Evolutionary conservation across 2,113 vertebrate genomes (phyloP), one percentile per base, ranked within the genome.

Genomic region (Lepus americanus): DNA sequence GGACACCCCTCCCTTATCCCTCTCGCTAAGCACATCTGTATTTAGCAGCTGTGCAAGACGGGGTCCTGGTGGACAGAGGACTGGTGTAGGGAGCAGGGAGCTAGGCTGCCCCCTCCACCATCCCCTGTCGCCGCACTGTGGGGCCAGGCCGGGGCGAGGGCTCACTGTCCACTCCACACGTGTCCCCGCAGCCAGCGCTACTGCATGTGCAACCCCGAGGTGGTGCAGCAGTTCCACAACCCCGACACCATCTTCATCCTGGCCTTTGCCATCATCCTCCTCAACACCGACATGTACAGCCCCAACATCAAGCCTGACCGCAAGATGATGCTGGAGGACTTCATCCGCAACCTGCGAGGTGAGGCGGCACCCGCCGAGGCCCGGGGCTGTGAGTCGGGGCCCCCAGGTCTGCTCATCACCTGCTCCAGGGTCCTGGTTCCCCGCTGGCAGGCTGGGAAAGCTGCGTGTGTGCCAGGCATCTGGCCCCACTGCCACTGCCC

Each of bases 231-330:
- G 97, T 99, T 99, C 97, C 99, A 99, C 98, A 99, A 99, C 98
- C 99, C 99, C 0, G 99, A 99, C 98, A 99, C 99, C 97, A 99
- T 99, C 98, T 99, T 99, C 98, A 99, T 99, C 98, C 97, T 99
- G 98, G 99, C 99, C 94, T 99, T 99, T 1, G 99, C 99, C 69
- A 99, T 99, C 97, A 99, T 99, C 97, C 99, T 99, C 12, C 99
- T 99, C 98, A 99, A 99, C 98, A 99, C 99, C 0, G 99, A 99
- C 98, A 99, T 99, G 99, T 99, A 99, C 98, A 99, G 99, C 23
- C 99, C 99, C 92, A 99, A 99, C 98, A 99, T 99, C 97, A 99
- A 99, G 97, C 99, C 99, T 0, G 99, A 99, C 97, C 99, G 99
- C 94, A 99, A 99, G 98, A 99, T 99, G 99, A 99, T 99, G 98